These are phyloP conservation scores for Gobius niger DNA, from an alignment of 2,113 vertebrate species.

Conservation along the genomic window DNA sequence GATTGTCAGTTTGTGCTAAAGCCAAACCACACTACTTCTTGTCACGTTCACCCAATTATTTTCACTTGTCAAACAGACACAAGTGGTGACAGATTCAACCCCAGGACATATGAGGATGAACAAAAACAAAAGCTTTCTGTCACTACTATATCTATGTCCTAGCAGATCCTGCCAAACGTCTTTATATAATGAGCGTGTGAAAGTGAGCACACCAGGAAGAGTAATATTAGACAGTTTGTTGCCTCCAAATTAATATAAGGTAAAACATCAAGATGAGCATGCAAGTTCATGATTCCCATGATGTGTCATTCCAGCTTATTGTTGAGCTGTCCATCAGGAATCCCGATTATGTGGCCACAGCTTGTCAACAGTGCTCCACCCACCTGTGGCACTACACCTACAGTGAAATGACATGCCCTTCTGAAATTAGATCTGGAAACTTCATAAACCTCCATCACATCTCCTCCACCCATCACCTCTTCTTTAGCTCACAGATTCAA, in stretches of 20 bases:
- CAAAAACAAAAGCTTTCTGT: constrained; percentile 34
- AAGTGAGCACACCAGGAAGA: background rate
- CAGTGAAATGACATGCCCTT: constrained; percentile 33
- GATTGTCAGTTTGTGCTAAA: constrained; percentile 6
- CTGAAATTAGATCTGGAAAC: constrained; percentile 70
- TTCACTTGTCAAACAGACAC: constrained; percentile 17
- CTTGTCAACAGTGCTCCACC: constrained; percentile 58
- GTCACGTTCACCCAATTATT: constrained; percentile 11
- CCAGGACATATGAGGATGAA: constrained; percentile 26
- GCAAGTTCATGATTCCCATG: constrained; percentile 39
- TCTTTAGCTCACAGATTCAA: constrained; percentile 46
- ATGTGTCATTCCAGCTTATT: constrained; percentile 25
- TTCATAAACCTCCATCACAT: constrained; percentile 70
- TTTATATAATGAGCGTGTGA: background rate
- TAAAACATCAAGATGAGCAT: background rate
- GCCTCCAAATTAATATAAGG: too few relatives aligned
- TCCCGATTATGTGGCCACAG: constrained; percentile 59
- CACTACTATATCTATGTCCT: constrained; percentile 52
- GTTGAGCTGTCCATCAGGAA: constrained; percentile 51
- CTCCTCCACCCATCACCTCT: constrained; percentile 57
- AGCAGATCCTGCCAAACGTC: constrained; percentile 38
- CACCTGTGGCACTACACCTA: constrained; percentile 56
- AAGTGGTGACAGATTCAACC: constrained; percentile 18
- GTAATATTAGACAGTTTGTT: too few relatives aligned
- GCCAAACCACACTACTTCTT: constrained; percentile 12